These are phyloP conservation scores for Stenchaetothrips biformis DNA, from an alignment of 2,888 invertebrate genomes.

Conservation along the genomic window DNA sequence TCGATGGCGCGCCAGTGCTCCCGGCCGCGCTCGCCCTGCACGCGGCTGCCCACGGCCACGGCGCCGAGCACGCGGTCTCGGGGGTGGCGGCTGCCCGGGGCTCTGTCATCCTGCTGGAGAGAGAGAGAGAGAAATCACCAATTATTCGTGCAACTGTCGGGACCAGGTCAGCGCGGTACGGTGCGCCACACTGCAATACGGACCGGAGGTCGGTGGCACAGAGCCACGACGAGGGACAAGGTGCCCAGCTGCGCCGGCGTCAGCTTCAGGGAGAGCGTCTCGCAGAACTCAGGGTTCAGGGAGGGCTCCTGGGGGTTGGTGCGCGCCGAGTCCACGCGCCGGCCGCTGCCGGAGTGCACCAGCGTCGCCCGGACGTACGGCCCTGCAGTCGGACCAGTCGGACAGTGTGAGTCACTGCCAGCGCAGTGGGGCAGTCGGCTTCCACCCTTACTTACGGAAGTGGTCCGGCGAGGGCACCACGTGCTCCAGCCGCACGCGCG, in stretches of 20 bases:
- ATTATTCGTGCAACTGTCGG: background rate
- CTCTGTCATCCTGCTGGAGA: background rate
- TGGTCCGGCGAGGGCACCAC: slow-evolving; percentile 41
- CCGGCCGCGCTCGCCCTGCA: slow-evolving; percentile 44
- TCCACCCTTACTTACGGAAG: slow-evolving; percentile 45
- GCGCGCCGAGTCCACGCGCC: slow-evolving; percentile 47
- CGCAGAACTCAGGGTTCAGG: slow-evolving; percentile 46
- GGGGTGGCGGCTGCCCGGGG: background rate
- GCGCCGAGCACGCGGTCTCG: slow-evolving; percentile 41
- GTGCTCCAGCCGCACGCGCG: slow-evolving; percentile 45
- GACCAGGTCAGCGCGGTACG: background rate
- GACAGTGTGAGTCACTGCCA: too few relatives aligned
- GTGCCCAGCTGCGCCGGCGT: slow-evolving; percentile 45
- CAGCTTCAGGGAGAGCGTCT: slow-evolving; percentile 48
- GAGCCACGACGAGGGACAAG: slow-evolving; percentile 44
- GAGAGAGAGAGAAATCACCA: background rate
- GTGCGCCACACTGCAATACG: background rate
- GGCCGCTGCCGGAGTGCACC: slow-evolving; percentile 46
- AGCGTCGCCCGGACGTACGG: slow-evolving; percentile 47
- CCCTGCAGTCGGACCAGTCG: slow-evolving; percentile 41
- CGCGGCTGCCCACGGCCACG: slow-evolving; percentile 46
- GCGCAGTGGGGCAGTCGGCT: too few relatives aligned
- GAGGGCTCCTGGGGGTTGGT: slow-evolving; percentile 42
- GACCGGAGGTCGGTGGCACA: slow-evolving; percentile 2
- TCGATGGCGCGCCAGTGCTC: slow-evolving; percentile 46